Conservation (phyloP, 2,888 invertebrate genomes). For the Synanthedon tipuliformis region DNA sequence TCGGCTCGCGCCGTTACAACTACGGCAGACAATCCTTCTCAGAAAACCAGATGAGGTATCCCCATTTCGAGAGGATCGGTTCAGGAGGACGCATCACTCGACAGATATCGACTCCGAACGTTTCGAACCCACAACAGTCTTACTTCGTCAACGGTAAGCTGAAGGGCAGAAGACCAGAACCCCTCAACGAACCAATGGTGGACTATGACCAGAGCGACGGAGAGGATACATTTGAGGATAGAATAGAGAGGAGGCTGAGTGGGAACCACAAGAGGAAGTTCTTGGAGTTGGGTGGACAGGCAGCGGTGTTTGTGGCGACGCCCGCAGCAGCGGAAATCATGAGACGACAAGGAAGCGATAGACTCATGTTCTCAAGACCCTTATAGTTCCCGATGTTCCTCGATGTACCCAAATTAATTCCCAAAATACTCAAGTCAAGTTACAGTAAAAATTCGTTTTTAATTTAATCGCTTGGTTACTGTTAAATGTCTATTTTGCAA, state of each 20-base stretch:
- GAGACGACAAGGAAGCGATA: conserved; percentile 55
- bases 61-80: conserved; percentile 39
- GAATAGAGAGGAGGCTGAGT: conserved; percentile 41
- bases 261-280: conserved; percentile 42
- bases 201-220: conserved; percentile 64
- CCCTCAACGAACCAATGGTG: conserved; percentile 50
- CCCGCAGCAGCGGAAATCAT: conserved; percentile 58
- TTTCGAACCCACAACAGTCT: conserved; percentile 36
- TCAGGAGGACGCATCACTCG: conserved; percentile 33
- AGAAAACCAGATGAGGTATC: conserved; percentile 53
- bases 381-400: conserved; percentile 28
- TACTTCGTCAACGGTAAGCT: conserved; percentile 49
- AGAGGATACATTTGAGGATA: conserved; percentile 56
- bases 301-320: conserved; percentile 53
- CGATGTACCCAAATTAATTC: too few relatives aligned
- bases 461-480: too few relatives aligned
- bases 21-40: conserved; percentile 55
- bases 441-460: too few relatives aligned
- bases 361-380: conserved; percentile 51
- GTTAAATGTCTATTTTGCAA: too few relatives aligned
- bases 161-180: conserved; percentile 43
- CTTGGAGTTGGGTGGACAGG: conserved; percentile 48
- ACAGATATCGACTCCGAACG: conserved; percentile 52
- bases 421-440: too few relatives aligned
- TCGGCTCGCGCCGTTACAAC: conserved; percentile 37